These are phyloP conservation scores for Lophotriccus pileatus DNA, from an alignment of 2,797 vertebrate genomes.

Conservation along the genomic window DNA sequence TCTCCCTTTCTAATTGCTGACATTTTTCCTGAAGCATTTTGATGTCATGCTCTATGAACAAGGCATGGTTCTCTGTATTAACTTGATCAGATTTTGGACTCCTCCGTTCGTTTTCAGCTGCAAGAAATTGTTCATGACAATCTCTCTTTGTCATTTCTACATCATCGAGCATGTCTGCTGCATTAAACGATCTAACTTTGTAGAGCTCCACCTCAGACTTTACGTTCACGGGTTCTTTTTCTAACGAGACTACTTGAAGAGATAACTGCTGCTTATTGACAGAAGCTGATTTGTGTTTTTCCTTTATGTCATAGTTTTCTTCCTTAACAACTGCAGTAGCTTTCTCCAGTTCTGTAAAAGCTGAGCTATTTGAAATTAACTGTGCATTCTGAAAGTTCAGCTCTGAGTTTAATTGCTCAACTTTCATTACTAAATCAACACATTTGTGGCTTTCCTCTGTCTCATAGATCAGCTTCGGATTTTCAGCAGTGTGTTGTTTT, in stretches of 20 bases:
- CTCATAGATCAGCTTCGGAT: slow-evolving; percentile 17
- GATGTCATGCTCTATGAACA: slow-evolving; percentile 78
- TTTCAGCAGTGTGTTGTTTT: slow-evolving; percentile 44
- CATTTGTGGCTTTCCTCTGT: slow-evolving; percentile 43
- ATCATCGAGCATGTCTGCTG: slow-evolving; percentile 68
- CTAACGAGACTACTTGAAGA: slow-evolving; percentile 58
- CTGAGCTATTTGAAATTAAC: slow-evolving; percentile 69
- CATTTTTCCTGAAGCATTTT: slow-evolving; percentile 78
- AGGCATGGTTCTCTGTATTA: slow-evolving; percentile 76
- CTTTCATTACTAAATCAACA: slow-evolving; percentile 51
- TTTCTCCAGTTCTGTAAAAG: slow-evolving; percentile 72
- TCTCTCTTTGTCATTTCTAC: slow-evolving; percentile 73
- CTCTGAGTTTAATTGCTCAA: slow-evolving; percentile 67
- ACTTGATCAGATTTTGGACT: slow-evolving; percentile 79
- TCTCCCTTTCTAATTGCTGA: slow-evolving; percentile 73
- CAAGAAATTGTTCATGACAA: slow-evolving; percentile 79
- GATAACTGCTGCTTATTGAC: slow-evolving; percentile 64
- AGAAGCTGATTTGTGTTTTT: slow-evolving; percentile 58
- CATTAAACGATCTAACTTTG: slow-evolving; percentile 64
- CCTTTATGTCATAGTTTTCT: slow-evolving; percentile 56
- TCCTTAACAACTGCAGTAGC: slow-evolving; percentile 69
- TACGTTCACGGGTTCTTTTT: slow-evolving; percentile 69
- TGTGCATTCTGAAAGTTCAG: slow-evolving; percentile 72
- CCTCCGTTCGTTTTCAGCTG: slow-evolving; percentile 77
- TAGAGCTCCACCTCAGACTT: slow-evolving; percentile 72